Base-by-base conservation (phyloP, 2,888 invertebrate genomes). In the Orchesella flavescens region DNA sequence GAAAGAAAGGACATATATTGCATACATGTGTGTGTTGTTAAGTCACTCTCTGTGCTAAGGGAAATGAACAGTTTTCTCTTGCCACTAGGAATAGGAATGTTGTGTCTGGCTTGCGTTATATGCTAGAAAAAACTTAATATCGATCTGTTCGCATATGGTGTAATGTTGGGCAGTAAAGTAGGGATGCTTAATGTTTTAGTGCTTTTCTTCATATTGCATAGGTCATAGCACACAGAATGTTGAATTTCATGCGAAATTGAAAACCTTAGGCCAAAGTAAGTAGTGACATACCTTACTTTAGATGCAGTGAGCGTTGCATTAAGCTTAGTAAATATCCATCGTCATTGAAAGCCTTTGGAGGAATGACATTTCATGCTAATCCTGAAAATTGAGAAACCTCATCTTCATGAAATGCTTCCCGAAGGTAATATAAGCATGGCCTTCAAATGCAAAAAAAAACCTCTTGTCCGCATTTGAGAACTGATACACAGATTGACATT, bases 291-390 rank as follows among this genome's bases (percentile, higher is more conserved):
- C 19, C 57, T 17, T 5, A 19, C 57, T 3, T 10, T 57, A 57
- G 10, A 19, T 10, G 10, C 17, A 10, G 10, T 19, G 57, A 17
- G 17, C 5, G 57, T 17, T 19, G 19, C 19, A 10, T n/a, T 17
- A 17, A 2, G 17, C 17, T 17, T 17, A n/a, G 10, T 57, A 5
- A 57, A 10, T 53, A n/a, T 2, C 53, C 15, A 13, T n/a, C 10
- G 53, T n/a, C 13, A n/a, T 53, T 53, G 53, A 53, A 53, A 53
- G 13, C 10, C 3, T n/a, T 53, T 12, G 17, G 23, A 44, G 46
- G 19, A 49, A 46, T 68, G 68, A 68, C 68, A 68, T 68, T 68
- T 68, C 13, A 49, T 49, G 7, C 49, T 68, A 49, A 49, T 68
- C 68, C 24, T 46, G 68, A 49, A 66, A 66, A 66, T 44, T 57